These are phyloP conservation scores for Drosophila bipectinata DNA, from an alignment of 1,140 invertebrate genomes.

Conservation along the genomic window DNA sequence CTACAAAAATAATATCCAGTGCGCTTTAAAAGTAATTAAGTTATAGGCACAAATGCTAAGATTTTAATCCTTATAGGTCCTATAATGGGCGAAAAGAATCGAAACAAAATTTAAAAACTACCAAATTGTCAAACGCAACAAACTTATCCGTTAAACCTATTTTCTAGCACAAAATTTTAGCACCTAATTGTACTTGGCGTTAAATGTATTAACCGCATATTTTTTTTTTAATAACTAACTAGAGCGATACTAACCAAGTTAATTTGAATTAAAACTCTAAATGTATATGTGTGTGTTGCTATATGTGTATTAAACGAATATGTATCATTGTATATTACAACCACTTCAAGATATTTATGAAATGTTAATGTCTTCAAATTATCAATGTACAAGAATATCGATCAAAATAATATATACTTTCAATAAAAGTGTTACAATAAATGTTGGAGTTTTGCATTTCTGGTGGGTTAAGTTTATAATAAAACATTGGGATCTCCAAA, in stretches of 20 bases:
- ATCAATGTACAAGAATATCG: slow-evolving; percentile 66
- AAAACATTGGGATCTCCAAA: neutral
- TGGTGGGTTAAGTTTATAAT: neutral
- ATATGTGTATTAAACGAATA: slow-evolving; percentile 69
- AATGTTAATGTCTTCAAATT: slow-evolving; percentile 61
- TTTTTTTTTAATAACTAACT: slow-evolving; percentile 47
- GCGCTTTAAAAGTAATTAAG: slow-evolving; percentile 62
- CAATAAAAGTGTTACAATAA: slow-evolving; percentile 62
- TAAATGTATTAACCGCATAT: slow-evolving; percentile 9
- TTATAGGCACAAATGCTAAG: slow-evolving; percentile 36
- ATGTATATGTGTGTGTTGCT: slow-evolving; percentile 75
- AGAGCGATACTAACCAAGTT: slow-evolving; percentile 25
- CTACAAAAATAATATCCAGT: slow-evolving; percentile 37
- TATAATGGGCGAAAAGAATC: slow-evolving; percentile 26
- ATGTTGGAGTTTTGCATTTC: neutral
- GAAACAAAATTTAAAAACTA: slow-evolving; percentile 27
- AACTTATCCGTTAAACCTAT: slow-evolving; percentile 55
- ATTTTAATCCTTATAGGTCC: slow-evolving; percentile 54
- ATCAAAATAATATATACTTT: slow-evolving; percentile 64
- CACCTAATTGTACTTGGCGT: slow-evolving; percentile 8
- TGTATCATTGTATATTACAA: slow-evolving; percentile 48
- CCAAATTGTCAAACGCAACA: slow-evolving; percentile 58
- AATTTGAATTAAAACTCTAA: slow-evolving; percentile 47
- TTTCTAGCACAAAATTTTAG: slow-evolving; percentile 60
- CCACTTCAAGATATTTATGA: slow-evolving; percentile 59